Evolutionary conservation across 2,113 vertebrate genomes (phyloP), one percentile per base, ranked within the genome.

Genomic region (Blennius ocellaris): DNA sequence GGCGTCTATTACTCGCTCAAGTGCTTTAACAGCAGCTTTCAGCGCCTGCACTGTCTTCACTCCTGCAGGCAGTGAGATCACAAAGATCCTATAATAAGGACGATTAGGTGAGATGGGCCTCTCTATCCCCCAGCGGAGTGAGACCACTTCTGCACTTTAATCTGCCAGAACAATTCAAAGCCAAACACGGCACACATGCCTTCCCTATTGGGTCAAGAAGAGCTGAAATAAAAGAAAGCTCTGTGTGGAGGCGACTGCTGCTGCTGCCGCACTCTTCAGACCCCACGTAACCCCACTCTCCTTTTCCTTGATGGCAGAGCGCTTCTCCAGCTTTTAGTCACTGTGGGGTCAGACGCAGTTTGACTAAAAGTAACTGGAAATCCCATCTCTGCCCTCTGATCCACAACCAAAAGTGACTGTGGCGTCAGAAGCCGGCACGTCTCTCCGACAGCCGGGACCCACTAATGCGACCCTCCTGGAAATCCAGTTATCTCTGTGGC

Each of bases 301-400:
- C 52, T 62, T 80, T 55, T 75, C 61, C 55, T 70, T 68, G 12
- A 84, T 11, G 57, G 44, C 15, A 5, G 73, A 90, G 50, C 2
- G 47, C 52, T 86, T 86, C 76, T 80, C 67, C 82, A 82, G 84
- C 11, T 67, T 60, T 83, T 78, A 67, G 78, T 83, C 79, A 74
- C 63, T 41, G 41, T 43, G 69, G 73, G 78, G 21, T 83, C 75
- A 80, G 40, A 70, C 40, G 66, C 65, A 78, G 59, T 82, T 84
- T 10, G 76, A 81, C 79, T 78, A 43, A 84, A 69, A 65, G 49
- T 5, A 21, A n/a, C 66, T 89, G 87, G 78, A 83, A 90, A 89
- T 85, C 51, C 70, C 77, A 89, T 92, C 87, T 82, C 54, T 81
- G 44, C 66, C 68, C 63, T 87, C 72, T 91, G 90, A 90, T 86